phyloP scores from a whole-genome alignment of 1,140 invertebrate species.

The Choristoneura fumiferana region DNA sequence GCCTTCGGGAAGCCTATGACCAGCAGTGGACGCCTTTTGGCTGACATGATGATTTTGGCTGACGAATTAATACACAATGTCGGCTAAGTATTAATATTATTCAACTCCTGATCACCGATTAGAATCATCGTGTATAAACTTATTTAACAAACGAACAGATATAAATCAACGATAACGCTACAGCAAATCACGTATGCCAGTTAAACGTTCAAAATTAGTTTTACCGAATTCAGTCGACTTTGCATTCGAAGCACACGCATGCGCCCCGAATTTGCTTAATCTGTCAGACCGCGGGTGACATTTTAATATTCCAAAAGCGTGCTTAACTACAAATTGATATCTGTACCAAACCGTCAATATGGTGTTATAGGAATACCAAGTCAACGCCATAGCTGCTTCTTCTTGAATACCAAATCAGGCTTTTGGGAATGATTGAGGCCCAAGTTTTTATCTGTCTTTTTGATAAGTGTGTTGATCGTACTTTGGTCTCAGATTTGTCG shows the following conservation, averaged over 20 bases:
- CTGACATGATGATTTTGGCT: no score
- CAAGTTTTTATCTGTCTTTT: not conserved
- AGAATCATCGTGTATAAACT: no score
- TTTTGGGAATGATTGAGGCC: slow-evolving; percentile 38
- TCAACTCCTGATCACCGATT: no score
- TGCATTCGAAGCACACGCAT: slow-evolving; percentile 2
- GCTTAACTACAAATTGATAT: slow-evolving; percentile 66
- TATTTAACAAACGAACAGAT: not conserved
- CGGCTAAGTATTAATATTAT: no score
- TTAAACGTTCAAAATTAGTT: slow-evolving; percentile 15
- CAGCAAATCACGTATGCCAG: slow-evolving; percentile 1
- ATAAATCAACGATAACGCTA: not conserved
- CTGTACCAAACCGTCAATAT: slow-evolving; percentile 58
- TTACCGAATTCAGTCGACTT: slow-evolving; percentile 2
- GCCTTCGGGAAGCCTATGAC: no score
- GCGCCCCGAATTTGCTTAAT: slow-evolving; percentile 7
- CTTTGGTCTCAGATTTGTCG: no score
- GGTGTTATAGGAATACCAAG: slow-evolving; percentile 54
- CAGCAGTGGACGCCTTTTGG: no score
- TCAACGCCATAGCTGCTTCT: slow-evolving; percentile 37
- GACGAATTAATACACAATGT: no score
- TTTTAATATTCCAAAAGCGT: slow-evolving; percentile 46
- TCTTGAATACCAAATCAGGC: slow-evolving; percentile 51
- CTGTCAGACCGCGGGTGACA: slow-evolving; percentile 13
- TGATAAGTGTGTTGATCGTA: no score